Conservation (phyloP, 2,797 vertebrate genomes). For the Periophthalmus magnuspinnatus region DNA sequence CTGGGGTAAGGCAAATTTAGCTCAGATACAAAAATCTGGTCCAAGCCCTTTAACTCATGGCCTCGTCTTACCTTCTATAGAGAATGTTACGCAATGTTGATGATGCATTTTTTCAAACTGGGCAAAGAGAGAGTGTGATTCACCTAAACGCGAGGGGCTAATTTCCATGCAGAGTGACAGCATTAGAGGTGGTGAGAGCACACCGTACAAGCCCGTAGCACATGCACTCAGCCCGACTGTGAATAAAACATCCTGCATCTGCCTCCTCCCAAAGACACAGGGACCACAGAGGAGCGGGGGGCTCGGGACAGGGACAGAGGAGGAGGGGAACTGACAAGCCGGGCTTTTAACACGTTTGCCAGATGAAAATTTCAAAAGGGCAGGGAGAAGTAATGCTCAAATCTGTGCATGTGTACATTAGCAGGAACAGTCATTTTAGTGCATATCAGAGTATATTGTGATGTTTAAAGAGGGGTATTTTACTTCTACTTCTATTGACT, state of each 20-base stretch:
- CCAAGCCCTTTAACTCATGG: too few relatives aligned
- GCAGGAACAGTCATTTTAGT: not conserved
- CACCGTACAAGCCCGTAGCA: conserved; percentile 44
- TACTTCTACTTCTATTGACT: too few relatives aligned
- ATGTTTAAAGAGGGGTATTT: too few relatives aligned
- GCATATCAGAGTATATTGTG: not conserved
- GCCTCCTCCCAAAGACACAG: conserved; percentile 48
- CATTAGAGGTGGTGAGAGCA: conserved; percentile 48
- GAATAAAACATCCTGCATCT: conserved; percentile 66
- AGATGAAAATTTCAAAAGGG: not conserved
- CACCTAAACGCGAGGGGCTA: conserved; percentile 31
- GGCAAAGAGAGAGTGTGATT: conserved; percentile 13
- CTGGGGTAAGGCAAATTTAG: too few relatives aligned
- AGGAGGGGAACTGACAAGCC: not conserved
- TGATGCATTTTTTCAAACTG: conserved; percentile 20
- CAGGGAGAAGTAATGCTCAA: not conserved
- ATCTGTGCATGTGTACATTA: not conserved
- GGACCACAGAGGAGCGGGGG: conserved; percentile 21
- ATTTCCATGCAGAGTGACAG: conserved; percentile 54
- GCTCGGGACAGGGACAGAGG: conserved; percentile 25
- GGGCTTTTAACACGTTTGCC: not conserved
- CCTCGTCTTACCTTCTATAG: not conserved
- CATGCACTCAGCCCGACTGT: conserved; percentile 41
- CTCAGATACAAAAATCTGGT: too few relatives aligned
- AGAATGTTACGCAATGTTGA: not conserved